Percentiles rank a stretch among this genome's conserved stretches.
phyloP scores from a whole-genome alignment of 2,113 vertebrate species.

The Trinectes maculatus region DNA sequence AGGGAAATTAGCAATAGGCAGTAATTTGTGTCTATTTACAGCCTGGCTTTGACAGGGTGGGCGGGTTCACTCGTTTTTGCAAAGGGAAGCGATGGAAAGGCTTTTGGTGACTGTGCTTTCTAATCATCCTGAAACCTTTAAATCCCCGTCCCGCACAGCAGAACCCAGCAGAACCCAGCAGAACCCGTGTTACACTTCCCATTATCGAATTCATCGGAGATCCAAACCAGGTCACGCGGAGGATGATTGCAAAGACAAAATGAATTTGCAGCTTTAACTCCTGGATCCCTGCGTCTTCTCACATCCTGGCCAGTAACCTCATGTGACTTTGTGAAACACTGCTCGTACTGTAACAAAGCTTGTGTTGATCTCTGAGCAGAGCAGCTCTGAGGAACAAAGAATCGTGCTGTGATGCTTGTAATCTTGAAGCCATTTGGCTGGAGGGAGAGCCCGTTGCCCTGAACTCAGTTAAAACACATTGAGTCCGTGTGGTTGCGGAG shows the following conservation, averaged over 20 bases:
- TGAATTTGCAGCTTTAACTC: constrained; percentile 3
- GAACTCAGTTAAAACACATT: constrained; percentile 86
- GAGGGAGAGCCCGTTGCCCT: constrained; percentile 82
- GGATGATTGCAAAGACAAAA: constrained; percentile 19
- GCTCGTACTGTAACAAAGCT: constrained; percentile 4
- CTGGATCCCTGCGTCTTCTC: background rate
- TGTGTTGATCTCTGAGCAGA: constrained; percentile 17
- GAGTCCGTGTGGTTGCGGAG: constrained; percentile 83
- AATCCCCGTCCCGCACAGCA: background rate
- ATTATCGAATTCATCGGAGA: background rate
- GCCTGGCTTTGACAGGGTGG: constrained; percentile 38
- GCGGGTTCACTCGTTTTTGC: constrained; percentile 5
- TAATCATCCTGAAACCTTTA: constrained; percentile 17
- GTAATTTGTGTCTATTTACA: constrained; percentile 52
- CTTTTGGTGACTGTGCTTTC: background rate
- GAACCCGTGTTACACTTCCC: background rate
- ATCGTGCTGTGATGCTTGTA: constrained; percentile 45
- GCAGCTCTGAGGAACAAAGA: constrained; percentile 23
- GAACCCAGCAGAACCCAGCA: background rate
- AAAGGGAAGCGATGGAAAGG: constrained; percentile 4
- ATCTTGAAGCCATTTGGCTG: constrained; percentile 72
- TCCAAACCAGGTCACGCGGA: constrained; percentile 2
- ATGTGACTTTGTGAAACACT: constrained; percentile 20
- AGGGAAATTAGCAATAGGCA: constrained; percentile 68
- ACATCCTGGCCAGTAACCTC: constrained; percentile 28